Conservation (phyloP, 2,888 invertebrate genomes). For the Athalia circularis region DNA sequence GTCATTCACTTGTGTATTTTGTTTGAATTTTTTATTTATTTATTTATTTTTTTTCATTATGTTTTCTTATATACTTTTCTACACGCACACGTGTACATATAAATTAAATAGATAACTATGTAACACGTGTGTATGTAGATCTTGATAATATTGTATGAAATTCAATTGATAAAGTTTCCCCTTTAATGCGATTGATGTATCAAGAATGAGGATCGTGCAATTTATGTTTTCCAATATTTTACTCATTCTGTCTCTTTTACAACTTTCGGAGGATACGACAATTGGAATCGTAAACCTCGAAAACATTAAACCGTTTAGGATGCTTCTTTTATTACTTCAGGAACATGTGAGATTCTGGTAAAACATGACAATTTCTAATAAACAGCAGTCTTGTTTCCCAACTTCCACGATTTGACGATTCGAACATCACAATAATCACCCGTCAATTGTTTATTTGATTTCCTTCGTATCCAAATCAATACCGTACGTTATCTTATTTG, state of each 20-base stretch:
- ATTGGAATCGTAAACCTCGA: slow-evolving; percentile 65
- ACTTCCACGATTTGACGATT: too few species aligned
- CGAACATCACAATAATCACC: too few species aligned
- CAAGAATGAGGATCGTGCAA: too few species aligned
- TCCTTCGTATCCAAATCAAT: background rate
- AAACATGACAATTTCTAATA: slow-evolving; percentile 51
- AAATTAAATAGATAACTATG: background rate
- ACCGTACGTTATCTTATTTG: background rate
- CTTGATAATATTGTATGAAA: slow-evolving; percentile 1
- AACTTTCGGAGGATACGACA: slow-evolving; percentile 19
- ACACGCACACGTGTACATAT: background rate
- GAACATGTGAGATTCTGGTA: slow-evolving; percentile 8
- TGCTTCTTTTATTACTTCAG: slow-evolving; percentile 9
- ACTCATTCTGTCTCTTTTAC: background rate
- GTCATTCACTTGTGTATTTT: slow-evolving; percentile 53
- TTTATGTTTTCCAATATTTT: background rate
- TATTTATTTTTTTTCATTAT: slow-evolving; percentile 49
- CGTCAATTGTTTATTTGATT: background rate
- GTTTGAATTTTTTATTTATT: slow-evolving; percentile 54
- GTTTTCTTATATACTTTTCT: slow-evolving; percentile 29
- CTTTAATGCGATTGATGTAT: too few species aligned
- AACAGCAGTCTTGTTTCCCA: slow-evolving; percentile 54
- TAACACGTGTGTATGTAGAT: background rate
- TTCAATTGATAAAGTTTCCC: background rate
- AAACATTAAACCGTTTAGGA: slow-evolving; percentile 69